Base-by-base conservation (phyloP, 2,797 vertebrate genomes). In the Labroides dimidiatus region DNA sequence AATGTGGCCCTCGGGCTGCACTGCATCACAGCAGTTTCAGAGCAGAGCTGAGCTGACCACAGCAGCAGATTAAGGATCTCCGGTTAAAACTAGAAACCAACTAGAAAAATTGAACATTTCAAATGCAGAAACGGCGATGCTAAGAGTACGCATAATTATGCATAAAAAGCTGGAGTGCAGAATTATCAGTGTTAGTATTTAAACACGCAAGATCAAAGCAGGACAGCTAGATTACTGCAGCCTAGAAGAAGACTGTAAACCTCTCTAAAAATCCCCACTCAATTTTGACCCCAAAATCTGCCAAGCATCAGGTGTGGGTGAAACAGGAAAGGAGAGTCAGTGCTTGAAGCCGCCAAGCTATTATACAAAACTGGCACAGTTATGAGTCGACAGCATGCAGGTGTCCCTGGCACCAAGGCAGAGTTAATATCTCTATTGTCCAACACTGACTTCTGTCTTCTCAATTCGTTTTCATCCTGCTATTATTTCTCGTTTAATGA, bases 371-470 rank as follows among this genome's bases (percentile, higher is more conserved):
- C 64, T 57, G 69, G 72, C 69, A 68, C 9, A 47, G 48, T 71
- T 68, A 81, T 75, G 43, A 69, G 69, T 76, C 64, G 52, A 65
- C 74, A 64, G 71, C 52, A 66, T 51, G 49, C 82, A 84, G 77
- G 66, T 81, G 68, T 77, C 55, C 69, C 49, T 78, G 64, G 41
- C 73, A 60, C 52, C 33, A 51, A 75, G 48, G 19, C 56, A 68
- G 39, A 77, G 59, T 79, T 84, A 80, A 87, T 55, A 68, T 73
- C 71, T 69, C 60, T 57, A 65, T 82, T 87, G 69, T 82, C 79
- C 69, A 55, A 39, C 43, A 58, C 56, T 60, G 66, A 61, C 57
- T 63, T 66, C 64, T 10, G 2, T 55, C 49, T 71, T 54, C 52
- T 71, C 36, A 6, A 36, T 58, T 79, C 73, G 50, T 80, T 39